Evolutionary conservation across 2,797 vertebrate species (phyloP), one percentile per base, ranked within the genome.

Genomic region (Dicrostonyx torquatus): DNA sequence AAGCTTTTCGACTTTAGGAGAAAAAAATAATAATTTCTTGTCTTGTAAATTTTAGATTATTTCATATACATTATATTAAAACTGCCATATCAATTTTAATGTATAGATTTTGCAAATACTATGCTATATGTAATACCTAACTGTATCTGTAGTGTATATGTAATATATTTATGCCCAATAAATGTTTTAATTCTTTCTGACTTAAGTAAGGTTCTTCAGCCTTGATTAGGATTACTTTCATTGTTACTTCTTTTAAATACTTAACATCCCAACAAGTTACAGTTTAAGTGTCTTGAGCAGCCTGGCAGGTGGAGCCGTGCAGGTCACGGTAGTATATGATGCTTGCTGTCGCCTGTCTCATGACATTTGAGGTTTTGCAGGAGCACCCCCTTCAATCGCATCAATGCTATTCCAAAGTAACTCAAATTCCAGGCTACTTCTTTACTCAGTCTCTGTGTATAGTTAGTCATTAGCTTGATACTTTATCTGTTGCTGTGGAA

Each of bases 111-210:
- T 99, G 99, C 99, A 99, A 99, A 99, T 99, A 99, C 98, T 99
- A 99, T 99, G 99, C 99, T 99, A 99, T 99, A 99, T 99, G 99
- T 99, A 99, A 99, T 99, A 99, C 99, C 99, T 99, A 99, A 99
- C 99, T 99, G 99, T 99, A 99, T 99, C 99, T 99, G 99, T 99
- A 99, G 99, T 99, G 99, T 99, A 99, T 99, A 99, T 99, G 99
- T 99, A 99, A 99, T 99, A 99, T 99, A 99, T 99, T 99, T 99
- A 99, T 99, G 99, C 99, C 98, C 99, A 99, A 99, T 99, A 99
- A 99, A 99, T 99, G 99, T 99, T 99, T 99, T 99, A 99, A 99
- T 99, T 99, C 99, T 99, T 99, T 99, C 99, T 98, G 99, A 98
- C 93, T 96, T 96, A 85, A 93, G 90, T 95, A 90, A 87, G 90